phyloP scores from a whole-genome alignment of 2,888 invertebrate genomes.

The Mesopsocus fuscifrons region DNA sequence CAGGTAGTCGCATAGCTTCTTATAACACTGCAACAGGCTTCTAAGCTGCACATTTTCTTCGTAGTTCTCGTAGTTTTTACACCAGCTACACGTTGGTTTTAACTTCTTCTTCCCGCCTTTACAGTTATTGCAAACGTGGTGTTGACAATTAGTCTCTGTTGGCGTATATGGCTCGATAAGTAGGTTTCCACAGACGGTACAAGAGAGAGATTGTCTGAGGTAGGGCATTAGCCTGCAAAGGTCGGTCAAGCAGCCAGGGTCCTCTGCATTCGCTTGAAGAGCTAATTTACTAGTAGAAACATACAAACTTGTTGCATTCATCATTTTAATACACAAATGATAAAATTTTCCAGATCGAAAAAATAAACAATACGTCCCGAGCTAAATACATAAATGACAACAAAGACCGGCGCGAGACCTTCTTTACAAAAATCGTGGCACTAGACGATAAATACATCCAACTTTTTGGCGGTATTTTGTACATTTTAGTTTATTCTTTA shows the following conservation, averaged over 20 bases:
- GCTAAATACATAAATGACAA: too few species aligned
- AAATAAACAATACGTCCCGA: too few species aligned
- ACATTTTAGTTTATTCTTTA: too few species aligned
- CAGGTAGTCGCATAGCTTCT: slow-evolving; percentile 70
- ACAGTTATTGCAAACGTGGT: slow-evolving; percentile 73
- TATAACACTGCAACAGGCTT: slow-evolving; percentile 70
- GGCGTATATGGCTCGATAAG: slow-evolving; percentile 67
- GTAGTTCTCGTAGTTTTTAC: slow-evolving; percentile 66
- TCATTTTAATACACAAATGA: slow-evolving; percentile 22
- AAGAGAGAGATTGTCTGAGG: slow-evolving; percentile 69
- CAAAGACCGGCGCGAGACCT: too few species aligned
- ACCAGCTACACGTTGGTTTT: slow-evolving; percentile 68
- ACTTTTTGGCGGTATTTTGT: too few species aligned
- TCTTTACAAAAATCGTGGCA: too few species aligned
- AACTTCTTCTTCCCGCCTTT: slow-evolving; percentile 68
- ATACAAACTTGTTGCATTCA: slow-evolving; percentile 69
- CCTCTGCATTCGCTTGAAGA: slow-evolving; percentile 49
- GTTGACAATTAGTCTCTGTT: slow-evolving; percentile 58
- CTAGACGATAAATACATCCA: too few species aligned
- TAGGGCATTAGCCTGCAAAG: slow-evolving; percentile 44
- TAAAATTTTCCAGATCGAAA: too few species aligned
- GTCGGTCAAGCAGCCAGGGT: slow-evolving; percentile 26
- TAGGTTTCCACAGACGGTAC: slow-evolving; percentile 73
- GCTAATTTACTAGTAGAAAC: slow-evolving; percentile 64
- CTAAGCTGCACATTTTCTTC: slow-evolving; percentile 63